Evolutionary conservation across 2,888 invertebrate species (phyloP).

Genomic region (Hydroisotoma schaefferi): DNA sequence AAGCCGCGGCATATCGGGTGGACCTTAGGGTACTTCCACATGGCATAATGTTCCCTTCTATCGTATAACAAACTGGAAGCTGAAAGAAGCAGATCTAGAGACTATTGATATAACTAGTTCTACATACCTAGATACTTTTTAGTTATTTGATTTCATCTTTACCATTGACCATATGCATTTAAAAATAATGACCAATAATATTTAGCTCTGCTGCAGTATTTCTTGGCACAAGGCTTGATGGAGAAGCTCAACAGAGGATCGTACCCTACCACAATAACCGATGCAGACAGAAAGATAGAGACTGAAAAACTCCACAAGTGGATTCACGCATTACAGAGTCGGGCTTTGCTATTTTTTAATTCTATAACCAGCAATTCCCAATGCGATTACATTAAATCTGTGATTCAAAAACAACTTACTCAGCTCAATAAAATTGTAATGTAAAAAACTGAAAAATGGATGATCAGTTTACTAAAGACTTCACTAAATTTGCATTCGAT

Average conservation of each 20-base stretch:
- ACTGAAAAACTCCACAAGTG: conserved; percentile 14
- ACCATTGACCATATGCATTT: no score
- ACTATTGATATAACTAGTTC: no score
- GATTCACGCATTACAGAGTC: conserved; percentile 23
- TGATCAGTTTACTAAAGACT: no score
- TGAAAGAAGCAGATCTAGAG: no score
- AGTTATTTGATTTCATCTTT: no score
- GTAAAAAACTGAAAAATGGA: no score
- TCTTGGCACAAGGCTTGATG: conserved; percentile 30
- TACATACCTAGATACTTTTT: no score
- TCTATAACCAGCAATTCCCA: not conserved
- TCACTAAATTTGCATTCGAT: no score
- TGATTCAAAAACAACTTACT: not conserved
- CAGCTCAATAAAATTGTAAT: no score
- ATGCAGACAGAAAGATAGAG: not conserved
- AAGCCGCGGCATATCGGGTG: no score
- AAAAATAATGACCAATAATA: no score
- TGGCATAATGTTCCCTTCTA: not conserved
- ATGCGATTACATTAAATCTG: not conserved
- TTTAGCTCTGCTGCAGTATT: conserved; percentile 32
- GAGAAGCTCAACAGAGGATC: not conserved
- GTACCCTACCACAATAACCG: conserved; percentile 9
- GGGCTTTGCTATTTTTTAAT: conserved; percentile 28
- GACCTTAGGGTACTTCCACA: no score
- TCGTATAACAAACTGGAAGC: not conserved